Base-by-base conservation (phyloP, 2,888 invertebrate species). In the Phaonia tiefii region DNA sequence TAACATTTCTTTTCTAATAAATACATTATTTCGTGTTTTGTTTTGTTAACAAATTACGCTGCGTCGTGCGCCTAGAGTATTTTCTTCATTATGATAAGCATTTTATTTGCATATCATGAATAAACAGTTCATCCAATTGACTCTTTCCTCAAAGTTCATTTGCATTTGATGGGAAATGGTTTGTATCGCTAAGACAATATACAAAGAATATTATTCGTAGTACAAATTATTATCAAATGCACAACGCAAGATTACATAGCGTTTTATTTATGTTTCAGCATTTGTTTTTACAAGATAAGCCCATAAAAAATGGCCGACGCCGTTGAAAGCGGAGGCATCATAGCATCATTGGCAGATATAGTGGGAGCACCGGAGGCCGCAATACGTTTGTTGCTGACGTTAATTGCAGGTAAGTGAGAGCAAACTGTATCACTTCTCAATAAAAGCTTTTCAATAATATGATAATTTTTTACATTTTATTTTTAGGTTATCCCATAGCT, bases 401-500 rank as follows among this genome's bases (percentile, higher is more conserved):
- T 95, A 79, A 82, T 95, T 17, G 90, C 93, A 85, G 93, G 94
- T 91, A 92, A 93, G 86, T 54, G 26, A 17, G 11, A 4, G 31
- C 11, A 26, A 4, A 10, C 15, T 69, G 17, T n/a, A 31, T 49
- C 39, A 8, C n/a, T n/a, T n/a, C n/a, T n/a, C n/a, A n/a, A n/a
- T n/a, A n/a, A n/a, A n/a, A n/a, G n/a, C n/a, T 56, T 11, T 54
- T 31, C 3, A 46, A 11, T 1, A 49, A 17, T 60, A 25, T 58
- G 46, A 42, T 51, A 42, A 15, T 17, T 49, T 67, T 54, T 37
- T 56, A 0, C 67, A 74, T 49, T 60, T n/a, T 58, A 11, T 85
- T 92, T 92, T 73, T 91, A 96, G 96, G 95, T 72, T 96, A 96
- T 89, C 95, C 95, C 1, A 89, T 96, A 78, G 95, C 95, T 7